Evolutionary conservation across 1,140 invertebrate genomes (phyloP).

Genomic region (Drosophila sproati): DNA sequence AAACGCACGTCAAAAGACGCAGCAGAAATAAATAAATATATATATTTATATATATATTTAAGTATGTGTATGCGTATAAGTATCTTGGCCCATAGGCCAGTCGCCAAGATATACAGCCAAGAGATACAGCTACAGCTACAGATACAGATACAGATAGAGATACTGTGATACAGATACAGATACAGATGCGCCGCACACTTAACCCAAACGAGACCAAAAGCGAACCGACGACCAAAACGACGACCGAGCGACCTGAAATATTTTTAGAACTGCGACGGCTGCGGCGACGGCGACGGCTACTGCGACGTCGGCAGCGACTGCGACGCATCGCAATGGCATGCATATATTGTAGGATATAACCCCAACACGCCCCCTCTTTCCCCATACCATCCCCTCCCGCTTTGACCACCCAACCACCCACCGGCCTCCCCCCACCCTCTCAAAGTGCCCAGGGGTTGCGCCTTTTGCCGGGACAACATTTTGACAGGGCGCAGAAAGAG

Average conservation of each 20-base stretch:
- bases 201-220: constrained; percentile 81
- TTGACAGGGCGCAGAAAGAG: constrained; percentile 45
- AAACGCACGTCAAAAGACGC: constrained; percentile 22
- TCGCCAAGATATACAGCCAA: constrained; percentile 40
- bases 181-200: constrained; percentile 67
- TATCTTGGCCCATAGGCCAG: constrained; percentile 23
- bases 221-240: constrained; percentile 65
- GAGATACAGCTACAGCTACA: constrained; percentile 5
- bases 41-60: not conserved
- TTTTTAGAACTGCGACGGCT: constrained; percentile 75
- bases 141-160: constrained; percentile 53
- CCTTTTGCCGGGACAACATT: constrained; percentile 26
- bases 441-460: constrained; percentile 30
- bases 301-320: not conserved
- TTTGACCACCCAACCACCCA: not conserved
- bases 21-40: constrained; percentile 1
- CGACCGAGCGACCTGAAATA: constrained; percentile 80
- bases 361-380: not conserved
- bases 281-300: constrained; percentile 36
- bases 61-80: not conserved
- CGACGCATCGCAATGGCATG: constrained; percentile 57
- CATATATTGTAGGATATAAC: constrained; percentile 63
- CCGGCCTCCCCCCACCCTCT: not conserved
- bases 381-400: not conserved
- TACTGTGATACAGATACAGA: constrained; percentile 31